These are phyloP conservation scores for Sycophaga agraensis DNA, from an alignment of 1,140 invertebrate species.

Conservation along the genomic window DNA sequence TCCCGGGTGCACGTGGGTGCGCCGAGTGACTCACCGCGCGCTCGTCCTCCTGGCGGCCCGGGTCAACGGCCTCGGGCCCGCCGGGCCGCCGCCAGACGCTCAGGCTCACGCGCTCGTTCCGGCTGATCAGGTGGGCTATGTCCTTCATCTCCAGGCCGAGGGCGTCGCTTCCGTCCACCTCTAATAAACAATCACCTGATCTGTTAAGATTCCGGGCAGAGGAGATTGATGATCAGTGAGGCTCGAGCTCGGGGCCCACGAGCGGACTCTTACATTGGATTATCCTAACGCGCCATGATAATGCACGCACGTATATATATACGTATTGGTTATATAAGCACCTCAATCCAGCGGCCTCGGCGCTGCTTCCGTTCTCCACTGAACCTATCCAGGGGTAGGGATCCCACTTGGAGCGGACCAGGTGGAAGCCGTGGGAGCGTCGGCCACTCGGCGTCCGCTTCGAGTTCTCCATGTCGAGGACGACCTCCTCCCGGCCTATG, in stretches of 20 bases:
- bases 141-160: slow-evolving; percentile 63
- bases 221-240: too few relatives aligned
- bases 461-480: slow-evolving; percentile 22
- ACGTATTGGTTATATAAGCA: slow-evolving; percentile 30
- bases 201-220: slow-evolving; percentile 33
- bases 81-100: slow-evolving; percentile 51
- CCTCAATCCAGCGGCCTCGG: slow-evolving; percentile 47
- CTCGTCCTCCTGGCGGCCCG: background rate
- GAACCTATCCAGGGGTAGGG: slow-evolving; percentile 69
- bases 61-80: background rate
- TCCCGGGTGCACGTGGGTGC: too few relatives aligned
- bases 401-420: slow-evolving; percentile 70
- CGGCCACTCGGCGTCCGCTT: slow-evolving; percentile 19
- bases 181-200: slow-evolving; percentile 66
- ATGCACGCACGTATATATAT: background rate
- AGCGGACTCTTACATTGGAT: too few relatives aligned
- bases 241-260: too few relatives aligned
- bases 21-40: too few relatives aligned
- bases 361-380: slow-evolving; percentile 46
- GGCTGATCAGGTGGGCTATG: slow-evolving; percentile 60
- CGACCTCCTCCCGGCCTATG: slow-evolving; percentile 36
- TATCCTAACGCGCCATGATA: too few relatives aligned
- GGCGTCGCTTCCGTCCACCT: slow-evolving; percentile 65
- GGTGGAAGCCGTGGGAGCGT: slow-evolving; percentile 63
- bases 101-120: slow-evolving; percentile 44